Conservation (phyloP, 2,797 vertebrate species). For the Furcifer pardalis region DNA sequence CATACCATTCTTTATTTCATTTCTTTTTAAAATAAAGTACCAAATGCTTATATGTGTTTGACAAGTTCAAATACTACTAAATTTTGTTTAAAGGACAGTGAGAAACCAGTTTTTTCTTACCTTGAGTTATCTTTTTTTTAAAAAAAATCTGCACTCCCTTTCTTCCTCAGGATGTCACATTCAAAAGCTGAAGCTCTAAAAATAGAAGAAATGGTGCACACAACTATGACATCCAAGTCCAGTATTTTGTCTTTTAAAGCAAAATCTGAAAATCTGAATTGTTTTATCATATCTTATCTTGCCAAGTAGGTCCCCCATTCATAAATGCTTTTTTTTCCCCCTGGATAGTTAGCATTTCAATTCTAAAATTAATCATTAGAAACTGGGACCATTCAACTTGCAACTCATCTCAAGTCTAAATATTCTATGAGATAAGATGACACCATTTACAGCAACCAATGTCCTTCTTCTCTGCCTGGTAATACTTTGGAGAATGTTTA, state of each 20-base stretch:
- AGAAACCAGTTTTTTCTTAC: background rate
- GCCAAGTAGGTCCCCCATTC: constrained; percentile 2
- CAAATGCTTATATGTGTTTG: background rate
- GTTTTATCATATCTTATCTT: background rate
- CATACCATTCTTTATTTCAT: background rate
- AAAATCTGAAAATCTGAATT: constrained; percentile 25
- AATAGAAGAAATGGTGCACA: background rate
- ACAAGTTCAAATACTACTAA: background rate
- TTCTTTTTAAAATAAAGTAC: background rate
- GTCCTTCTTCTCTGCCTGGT: background rate
- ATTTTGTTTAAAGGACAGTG: background rate
- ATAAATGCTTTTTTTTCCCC: background rate
- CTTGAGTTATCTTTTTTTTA: constrained; percentile 9
- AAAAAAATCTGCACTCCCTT: constrained; percentile 20
- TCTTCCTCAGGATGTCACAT: constrained; percentile 17
- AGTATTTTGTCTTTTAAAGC: background rate
- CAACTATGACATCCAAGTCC: background rate
- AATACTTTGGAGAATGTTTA: background rate
- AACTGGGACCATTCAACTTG: constrained; percentile 8
- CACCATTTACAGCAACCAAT: background rate
- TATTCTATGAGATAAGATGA: background rate
- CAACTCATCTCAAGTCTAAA: background rate
- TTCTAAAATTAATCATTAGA: constrained; percentile 2
- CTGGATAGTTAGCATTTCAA: background rate
- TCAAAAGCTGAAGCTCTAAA: background rate